Percentiles rank a stretch among this genome's conserved stretches.
phyloP scores from a whole-genome alignment of 64 coral and sea anemone genomes.

The Acropora yongei region DNA sequence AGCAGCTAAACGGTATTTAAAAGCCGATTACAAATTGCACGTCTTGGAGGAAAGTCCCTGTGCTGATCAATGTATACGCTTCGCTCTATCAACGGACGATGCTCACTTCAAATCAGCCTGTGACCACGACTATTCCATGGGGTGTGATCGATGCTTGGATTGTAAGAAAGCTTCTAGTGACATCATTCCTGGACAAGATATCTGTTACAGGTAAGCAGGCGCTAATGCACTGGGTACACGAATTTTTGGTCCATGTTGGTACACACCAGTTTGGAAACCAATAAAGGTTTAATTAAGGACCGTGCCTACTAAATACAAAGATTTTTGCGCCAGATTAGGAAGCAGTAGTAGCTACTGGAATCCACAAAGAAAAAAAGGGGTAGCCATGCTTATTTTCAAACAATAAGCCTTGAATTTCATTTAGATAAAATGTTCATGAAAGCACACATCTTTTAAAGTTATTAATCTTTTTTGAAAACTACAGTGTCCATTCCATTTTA shows the following conservation, averaged over 20 bases:
- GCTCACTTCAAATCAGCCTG: constrained; percentile 24
- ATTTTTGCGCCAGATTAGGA: neutral
- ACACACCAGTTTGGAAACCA: neutral
- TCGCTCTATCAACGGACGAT: constrained; percentile 45
- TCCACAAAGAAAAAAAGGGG: neutral
- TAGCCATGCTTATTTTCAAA: neutral
- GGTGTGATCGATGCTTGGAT: constrained; percentile 52
- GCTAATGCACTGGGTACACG: neutral
- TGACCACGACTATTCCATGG: constrained; percentile 40
- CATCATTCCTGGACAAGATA: constrained; percentile 34
- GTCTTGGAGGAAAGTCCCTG: constrained; percentile 45
- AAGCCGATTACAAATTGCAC: constrained; percentile 67
- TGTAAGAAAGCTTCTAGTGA: constrained; percentile 7
- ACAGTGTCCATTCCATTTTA: no score
- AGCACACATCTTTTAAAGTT: no score
- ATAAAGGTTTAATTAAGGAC: neutral
- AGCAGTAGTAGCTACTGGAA: neutral
- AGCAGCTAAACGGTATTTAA: constrained; percentile 47
- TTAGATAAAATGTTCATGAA: no score
- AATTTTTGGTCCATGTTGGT: neutral
- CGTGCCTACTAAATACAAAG: neutral
- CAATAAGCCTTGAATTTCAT: neutral
- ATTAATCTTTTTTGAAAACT: no score
- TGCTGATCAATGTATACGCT: constrained; percentile 49
- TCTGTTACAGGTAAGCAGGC: constrained; percentile 18